Base-by-base conservation (phyloP, 2,888 invertebrate species). In the Eristalis arbustorum region DNA sequence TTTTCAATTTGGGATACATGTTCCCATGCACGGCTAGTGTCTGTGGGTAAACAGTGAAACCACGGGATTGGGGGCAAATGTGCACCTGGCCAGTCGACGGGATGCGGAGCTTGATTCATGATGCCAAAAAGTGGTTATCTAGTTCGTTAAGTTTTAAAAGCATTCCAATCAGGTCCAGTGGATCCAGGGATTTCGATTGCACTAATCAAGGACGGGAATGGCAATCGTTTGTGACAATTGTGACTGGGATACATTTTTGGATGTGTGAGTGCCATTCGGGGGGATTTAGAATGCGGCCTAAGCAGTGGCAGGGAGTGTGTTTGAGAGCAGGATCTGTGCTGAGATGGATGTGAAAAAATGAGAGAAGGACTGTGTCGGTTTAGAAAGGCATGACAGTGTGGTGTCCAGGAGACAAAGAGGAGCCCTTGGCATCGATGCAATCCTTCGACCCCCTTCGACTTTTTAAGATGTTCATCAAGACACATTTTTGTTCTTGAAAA, bases 1-100 rank as follows among this genome's bases (percentile, higher is more conserved):
- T 64, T 74, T 67, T 72, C 72, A 72, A 73, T 73, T 79, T 49
- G 25, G 66, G 72, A 73, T 73, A 73, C 72, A 73, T 72, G 67
- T 67, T 31, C 78, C 66, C 37, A 66, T 72, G 66, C 72, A 61
- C 42, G 1, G 61, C 67, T 66, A 37, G 66, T 61, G 28, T 28
- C 8, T 64, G 37, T 37, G 57, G 49, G 14, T 37, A 63, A 18
- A 69, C 59, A n/a, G 42, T 22, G 31, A 61, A 66, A 14, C 66
- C 67, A 67, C 22, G 64, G 49, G 28, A 66, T 66, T 22, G 66
- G 34, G n/a, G 59, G 28, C 40, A 23, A 42, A 14, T 28, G 57
- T 18, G 28, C 57, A 25, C 11, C 22, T n/a, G 4, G 23, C n/a
- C 56, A 28, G 14, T 22, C 8, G 23, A 18, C 10, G 37, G 13